Conservation (phyloP, 2,888 invertebrate species). For the Oscheius sp. region DNA sequence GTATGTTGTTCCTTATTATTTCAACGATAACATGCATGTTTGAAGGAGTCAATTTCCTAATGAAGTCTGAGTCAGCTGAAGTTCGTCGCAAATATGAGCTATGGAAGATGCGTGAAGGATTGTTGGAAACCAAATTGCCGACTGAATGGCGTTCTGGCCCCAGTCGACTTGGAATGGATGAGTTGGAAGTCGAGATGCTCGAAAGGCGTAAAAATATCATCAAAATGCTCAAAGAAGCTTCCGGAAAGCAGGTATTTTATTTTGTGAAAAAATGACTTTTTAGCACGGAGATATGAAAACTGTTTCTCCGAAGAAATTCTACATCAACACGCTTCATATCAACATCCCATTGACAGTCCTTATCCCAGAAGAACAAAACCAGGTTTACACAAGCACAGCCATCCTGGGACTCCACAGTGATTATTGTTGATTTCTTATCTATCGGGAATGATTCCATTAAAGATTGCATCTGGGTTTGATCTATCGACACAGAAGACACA, state of each 20-base stretch:
- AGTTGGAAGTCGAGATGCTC: neutral
- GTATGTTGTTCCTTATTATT: too few relatives aligned
- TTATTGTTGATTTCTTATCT: constrained; percentile 1
- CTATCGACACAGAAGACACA: too few relatives aligned
- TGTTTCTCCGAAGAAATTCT: neutral
- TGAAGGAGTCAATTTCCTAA: constrained; percentile 12
- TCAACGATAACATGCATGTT: too few relatives aligned
- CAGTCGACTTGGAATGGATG: neutral
- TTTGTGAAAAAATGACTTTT: neutral
- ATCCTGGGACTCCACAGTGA: constrained; percentile 7
- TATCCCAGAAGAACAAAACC: neutral
- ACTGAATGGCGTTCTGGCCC: neutral
- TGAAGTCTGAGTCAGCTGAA: constrained; percentile 7
- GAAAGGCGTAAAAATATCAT: neutral
- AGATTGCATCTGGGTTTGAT: too few relatives aligned
- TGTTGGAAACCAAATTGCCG: neutral
- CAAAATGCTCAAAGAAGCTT: neutral
- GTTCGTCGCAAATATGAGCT: constrained; percentile 3
- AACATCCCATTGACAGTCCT: constrained; percentile 3
- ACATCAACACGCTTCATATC: neutral
- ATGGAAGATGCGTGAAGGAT: constrained; percentile 7
- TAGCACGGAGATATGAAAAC: neutral
- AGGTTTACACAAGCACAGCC: neutral
- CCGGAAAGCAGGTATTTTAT: neutral
- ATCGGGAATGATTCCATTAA: too few relatives aligned